A percentile compares a stretch with the other conserved stretches of the same genome.
phyloP scores from a whole-genome alignment of 2,797 vertebrate species.

The Bovichtus variegatus region DNA sequence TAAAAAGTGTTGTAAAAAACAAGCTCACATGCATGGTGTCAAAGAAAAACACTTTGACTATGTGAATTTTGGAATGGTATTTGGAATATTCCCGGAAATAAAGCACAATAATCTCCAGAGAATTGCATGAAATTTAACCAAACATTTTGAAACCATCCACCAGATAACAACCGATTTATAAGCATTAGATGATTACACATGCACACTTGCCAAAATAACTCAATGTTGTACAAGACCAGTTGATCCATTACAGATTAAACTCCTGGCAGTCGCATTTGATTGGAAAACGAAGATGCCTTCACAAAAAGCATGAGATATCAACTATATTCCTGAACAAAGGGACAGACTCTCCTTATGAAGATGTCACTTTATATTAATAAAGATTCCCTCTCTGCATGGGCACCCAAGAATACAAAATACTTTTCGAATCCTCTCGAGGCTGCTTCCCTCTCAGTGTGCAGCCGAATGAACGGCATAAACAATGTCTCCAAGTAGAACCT shows the following conservation, averaged over 20 bases:
- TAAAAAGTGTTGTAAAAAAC: constrained; percentile 8
- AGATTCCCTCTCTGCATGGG: background rate
- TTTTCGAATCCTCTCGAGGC: constrained; percentile 54
- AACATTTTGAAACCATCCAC: constrained; percentile 14
- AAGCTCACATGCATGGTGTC: background rate
- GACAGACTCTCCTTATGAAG: constrained; percentile 6
- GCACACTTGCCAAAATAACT: constrained; percentile 34
- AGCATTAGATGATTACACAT: constrained; percentile 44
- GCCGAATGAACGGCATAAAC: constrained; percentile 63
- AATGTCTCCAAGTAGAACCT: constrained; percentile 62
- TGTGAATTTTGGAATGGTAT: background rate
- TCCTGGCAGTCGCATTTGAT: constrained; percentile 19
- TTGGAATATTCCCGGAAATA: background rate
- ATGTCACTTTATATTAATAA: constrained; percentile 14
- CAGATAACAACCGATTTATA: constrained; percentile 27
- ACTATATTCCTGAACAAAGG: constrained; percentile 12
- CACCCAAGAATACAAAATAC: constrained; percentile 45
- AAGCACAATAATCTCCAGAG: constrained; percentile 9
- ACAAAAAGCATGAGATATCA: background rate
- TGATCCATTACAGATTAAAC: constrained; percentile 47
- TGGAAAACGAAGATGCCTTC: constrained; percentile 24
- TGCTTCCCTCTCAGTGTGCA: constrained; percentile 55
- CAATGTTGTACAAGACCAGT: constrained; percentile 31
- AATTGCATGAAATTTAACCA: constrained; percentile 1
- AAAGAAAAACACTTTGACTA: background rate